Base-by-base conservation (phyloP, 37 sponge, comb jelly and placozoan genomes). In the Beroe forskalii region DNA sequence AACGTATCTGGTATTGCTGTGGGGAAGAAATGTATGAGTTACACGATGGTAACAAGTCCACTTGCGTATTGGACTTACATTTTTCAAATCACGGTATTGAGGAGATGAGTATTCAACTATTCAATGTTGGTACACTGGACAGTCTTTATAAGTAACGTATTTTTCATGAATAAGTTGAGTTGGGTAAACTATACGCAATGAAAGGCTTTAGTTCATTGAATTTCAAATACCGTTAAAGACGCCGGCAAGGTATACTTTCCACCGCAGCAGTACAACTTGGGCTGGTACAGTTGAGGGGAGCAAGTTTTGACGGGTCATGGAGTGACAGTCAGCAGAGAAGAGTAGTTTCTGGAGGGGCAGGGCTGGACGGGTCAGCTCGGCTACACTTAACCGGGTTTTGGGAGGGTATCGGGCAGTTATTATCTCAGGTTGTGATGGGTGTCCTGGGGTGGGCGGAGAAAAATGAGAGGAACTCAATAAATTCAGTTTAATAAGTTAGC, bases 321-420 rank as follows among this genome's bases (percentile, higher is more conserved):
- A n/a, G n/a, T n/a, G n/a, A n/a, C n/a, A n/a, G n/a, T n/a, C n/a
- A 24, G 99, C 99, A 9, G 99, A 98, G 89, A 98, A 96, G 31
- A 98, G 92, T 0, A 98, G 92, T 76, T 98, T 98, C 91, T 95
- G 97, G 1, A 95, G 38, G 2, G 90, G 67, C 20, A 39, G 41
- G 31, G 20, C 41, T 28, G 67, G 43, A 83, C 22, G 1, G 9
- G 28, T 35, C 2, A 72, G 75, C 14, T 33, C 22, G 12, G 75
- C 23, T 3, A 72, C 14, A 36, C 40, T 38, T 23, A 37, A 20
- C 3, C 3, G 40, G 39, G 75, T 38, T 36, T 37, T 72, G 24
- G 66, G 66, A 4, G 75, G 31, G 75, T 72, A 72, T 36, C 75
- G 75, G 37, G 0, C 19, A 33, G 75, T 72, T 8, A 20, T 23